Evolutionary conservation across 2,888 invertebrate species (phyloP).

Genomic region (Pristionchus mayeri): DNA sequence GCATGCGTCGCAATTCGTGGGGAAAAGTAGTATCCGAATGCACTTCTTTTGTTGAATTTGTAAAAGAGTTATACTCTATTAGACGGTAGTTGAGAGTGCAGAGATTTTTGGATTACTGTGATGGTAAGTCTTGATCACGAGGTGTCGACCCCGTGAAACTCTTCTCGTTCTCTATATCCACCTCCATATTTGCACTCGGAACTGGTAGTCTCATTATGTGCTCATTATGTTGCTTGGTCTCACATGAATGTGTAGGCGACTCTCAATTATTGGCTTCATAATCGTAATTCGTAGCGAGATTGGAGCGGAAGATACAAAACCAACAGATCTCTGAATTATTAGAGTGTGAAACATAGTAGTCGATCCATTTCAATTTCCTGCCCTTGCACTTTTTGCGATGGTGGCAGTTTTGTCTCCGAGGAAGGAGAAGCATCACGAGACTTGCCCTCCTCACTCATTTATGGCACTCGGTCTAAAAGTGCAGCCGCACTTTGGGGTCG

Average conservation of each 20-base stretch:
- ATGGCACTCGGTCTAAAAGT: slow-evolving; percentile 33
- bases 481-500: not conserved
- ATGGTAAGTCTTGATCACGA: too few species aligned
- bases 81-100: not conserved
- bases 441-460: slow-evolving; percentile 28
- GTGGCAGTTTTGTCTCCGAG: not conserved
- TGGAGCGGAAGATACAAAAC: not conserved
- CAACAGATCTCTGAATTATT: not conserved
- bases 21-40: not conserved
- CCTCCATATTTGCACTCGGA: not conserved
- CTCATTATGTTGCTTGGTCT: not conserved
- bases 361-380: not conserved
- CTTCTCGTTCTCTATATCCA: not conserved
- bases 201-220: not conserved
- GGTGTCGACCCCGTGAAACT: not conserved
- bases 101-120: not conserved
- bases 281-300: not conserved
- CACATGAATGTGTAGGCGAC: not conserved
- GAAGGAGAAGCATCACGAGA: not conserved
- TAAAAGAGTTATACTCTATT: not conserved
- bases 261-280: slow-evolving; percentile 3
- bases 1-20: not conserved
- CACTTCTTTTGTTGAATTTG: slow-evolving; percentile 1
- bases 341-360: not conserved
- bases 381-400: slow-evolving; percentile 19